Evolutionary conservation across 2,113 vertebrate species (phyloP), one percentile per base, ranked within the genome.

Genomic region (Romanogobio albipinnatus): DNA sequence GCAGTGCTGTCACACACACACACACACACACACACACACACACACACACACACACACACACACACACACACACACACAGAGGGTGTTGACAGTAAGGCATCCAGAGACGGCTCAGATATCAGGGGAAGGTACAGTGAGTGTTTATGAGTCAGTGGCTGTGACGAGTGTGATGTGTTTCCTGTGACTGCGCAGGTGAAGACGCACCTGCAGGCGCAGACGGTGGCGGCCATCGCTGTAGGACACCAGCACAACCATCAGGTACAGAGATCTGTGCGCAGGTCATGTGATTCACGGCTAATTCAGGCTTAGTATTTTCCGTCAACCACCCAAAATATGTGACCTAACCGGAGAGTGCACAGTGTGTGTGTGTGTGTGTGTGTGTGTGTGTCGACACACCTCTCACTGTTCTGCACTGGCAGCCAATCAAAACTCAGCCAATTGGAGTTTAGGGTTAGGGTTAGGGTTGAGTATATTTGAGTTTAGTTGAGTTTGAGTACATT

Each of bases 211-310:
- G 96, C 97, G 36, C 97, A 99, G 91, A 94, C 96, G 0, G 84
- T 95, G 87, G 86, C 94, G 0, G 58, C 94, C 0, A 88, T 98
- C 49, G 97, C 96, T 0, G 97, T 98, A 33, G 98, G 98, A 15
- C 96, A 99, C 91, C 98, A 99, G 91, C 97, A 99, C 87, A 96
- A 97, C 86, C 97, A 99, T 70, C 91, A 96, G 96, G 97, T 99
- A 92, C 66, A 5, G 4, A 43, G 53, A 53, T 53, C 15, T 53
- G 51, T 5, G 51, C 5, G 2, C 51, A 5, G 17, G 17, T 22
- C 17, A 10, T 22, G 4, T 39, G 64, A 68, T 0, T 9, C 33
- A 10, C 8, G 0, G 39, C 66, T 68, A 39, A 39, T 5, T 22
- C 15, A 19, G 33, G 4, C 33, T 68, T 9, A 7, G 6, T 7